Percentiles rank a stretch among this genome's conserved stretches.
Conservation (phyloP, 2,888 invertebrate species). For the Himalopsyche anomala region DNA sequence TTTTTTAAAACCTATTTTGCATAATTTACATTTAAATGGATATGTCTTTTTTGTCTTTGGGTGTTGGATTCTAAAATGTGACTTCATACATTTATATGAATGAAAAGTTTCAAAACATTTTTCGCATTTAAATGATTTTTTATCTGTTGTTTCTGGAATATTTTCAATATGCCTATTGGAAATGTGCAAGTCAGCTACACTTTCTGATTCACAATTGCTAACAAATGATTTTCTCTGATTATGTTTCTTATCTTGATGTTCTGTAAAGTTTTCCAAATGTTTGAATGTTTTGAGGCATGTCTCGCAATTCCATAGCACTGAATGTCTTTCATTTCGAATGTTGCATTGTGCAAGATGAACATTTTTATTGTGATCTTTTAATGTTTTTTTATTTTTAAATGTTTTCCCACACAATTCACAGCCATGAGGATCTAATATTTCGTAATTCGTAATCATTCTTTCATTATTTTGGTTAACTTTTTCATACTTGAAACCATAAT, state of each 20-base stretch:
- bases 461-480: not conserved
- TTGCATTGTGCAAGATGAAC: not conserved
- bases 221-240: not conserved
- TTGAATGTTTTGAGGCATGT: not conserved
- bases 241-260: conserved; percentile 27
- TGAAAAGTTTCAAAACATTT: conserved; percentile 3
- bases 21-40: conserved; percentile 44
- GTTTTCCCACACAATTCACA: conserved; percentile 24
- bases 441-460: not conserved
- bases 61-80: conserved; percentile 19
- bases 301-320: not conserved
- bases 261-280: conserved; percentile 1
- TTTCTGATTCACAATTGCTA: no score
- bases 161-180: not conserved
- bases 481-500: conserved; percentile 7
- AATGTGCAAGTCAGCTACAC: no score
- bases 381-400: conserved; percentile 12
- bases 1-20: conserved; percentile 38
- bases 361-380: conserved; percentile 22
- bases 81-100: not conserved
- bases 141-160: not conserved
- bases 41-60: not conserved
- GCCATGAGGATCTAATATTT: conserved; percentile 14
- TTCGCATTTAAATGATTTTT: not conserved
- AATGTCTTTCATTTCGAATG: not conserved